A percentile compares a stretch with the other conserved stretches of the same genome.
Conservation (phyloP, 1,140 invertebrate genomes). For the Eciton burchellii region DNA sequence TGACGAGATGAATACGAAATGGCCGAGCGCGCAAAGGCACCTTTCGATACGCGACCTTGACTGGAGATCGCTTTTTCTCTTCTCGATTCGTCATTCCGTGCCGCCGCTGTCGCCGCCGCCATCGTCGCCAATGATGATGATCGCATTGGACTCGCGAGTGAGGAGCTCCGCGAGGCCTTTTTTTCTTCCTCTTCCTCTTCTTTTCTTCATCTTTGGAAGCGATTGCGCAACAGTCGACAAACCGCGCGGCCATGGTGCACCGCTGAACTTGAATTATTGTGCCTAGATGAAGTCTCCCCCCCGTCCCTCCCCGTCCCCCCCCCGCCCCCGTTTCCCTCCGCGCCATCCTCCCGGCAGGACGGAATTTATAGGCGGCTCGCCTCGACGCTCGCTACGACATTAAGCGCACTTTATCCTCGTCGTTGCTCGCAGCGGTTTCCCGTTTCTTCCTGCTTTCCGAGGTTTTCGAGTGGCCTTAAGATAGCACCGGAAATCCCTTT, state of each 20-base stretch:
- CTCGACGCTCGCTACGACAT: slow-evolving; percentile 20
- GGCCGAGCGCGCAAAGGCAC: slow-evolving; percentile 69
- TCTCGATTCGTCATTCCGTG: slow-evolving; percentile 72
- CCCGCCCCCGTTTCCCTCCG: neutral
- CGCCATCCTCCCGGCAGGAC: slow-evolving; percentile 18
- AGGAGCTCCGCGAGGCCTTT: slow-evolving; percentile 20
- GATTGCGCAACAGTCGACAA: slow-evolving; percentile 59
- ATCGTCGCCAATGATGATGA: too few relatives aligned
- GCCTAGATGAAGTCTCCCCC: slow-evolving; percentile 36
- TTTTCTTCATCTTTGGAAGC: slow-evolving; percentile 58
- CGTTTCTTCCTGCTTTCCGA: neutral
- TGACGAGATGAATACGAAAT: slow-evolving; percentile 74
- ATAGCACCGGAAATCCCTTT: slow-evolving; percentile 5
- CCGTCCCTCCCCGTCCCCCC: slow-evolving; percentile 13
- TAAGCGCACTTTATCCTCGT: slow-evolving; percentile 1
- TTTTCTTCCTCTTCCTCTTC: slow-evolving; percentile 15
- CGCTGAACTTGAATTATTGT: slow-evolving; percentile 71
- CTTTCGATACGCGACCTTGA: slow-evolving; percentile 79
- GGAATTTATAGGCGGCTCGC: slow-evolving; percentile 13
- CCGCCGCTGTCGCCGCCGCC: too few relatives aligned
- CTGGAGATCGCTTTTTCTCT: slow-evolving; percentile 80
- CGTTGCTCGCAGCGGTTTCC: neutral
- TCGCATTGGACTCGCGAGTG: slow-evolving; percentile 65
- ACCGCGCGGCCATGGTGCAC: slow-evolving; percentile 63
- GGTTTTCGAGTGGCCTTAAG: neutral